Percentiles rank a stretch among this genome's conserved stretches.
Conservation (phyloP, 53 echinoderm and acorn worm genomes). For the Paelopatides confundens region DNA sequence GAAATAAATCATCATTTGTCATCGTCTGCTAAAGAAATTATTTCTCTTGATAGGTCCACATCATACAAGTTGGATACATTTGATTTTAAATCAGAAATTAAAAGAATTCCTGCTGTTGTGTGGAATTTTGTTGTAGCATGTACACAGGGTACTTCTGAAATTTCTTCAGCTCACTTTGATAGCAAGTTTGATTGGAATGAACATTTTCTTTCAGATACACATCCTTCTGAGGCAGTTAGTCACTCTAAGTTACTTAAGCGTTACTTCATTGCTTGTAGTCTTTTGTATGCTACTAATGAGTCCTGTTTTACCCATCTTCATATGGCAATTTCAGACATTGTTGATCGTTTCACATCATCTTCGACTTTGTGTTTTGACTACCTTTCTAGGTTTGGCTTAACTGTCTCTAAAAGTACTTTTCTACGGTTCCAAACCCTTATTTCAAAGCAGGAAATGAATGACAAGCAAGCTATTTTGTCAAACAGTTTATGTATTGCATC, state of each 20-base stretch:
- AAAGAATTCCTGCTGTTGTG: not conserved
- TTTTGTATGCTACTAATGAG: conserved; percentile 41
- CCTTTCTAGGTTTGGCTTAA: conserved; percentile 44
- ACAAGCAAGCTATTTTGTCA: not conserved
- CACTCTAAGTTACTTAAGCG: conserved; percentile 35
- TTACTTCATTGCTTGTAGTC: conserved; percentile 24
- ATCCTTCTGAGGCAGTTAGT: conserved; percentile 38
- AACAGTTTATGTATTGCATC: conserved; percentile 28
- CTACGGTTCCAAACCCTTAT: conserved; percentile 27
- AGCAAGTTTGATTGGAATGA: conserved; percentile 10
- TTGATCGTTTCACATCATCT: conserved; percentile 53
- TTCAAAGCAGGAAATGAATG: conserved; percentile 34
- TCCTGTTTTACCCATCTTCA: conserved; percentile 48
- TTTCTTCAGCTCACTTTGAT: not conserved
- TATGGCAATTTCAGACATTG: conserved; percentile 37
- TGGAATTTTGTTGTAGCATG: conserved; percentile 36
- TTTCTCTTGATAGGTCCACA: not conserved
- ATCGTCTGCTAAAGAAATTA: conserved; percentile 5
- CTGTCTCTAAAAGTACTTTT: conserved; percentile 35
- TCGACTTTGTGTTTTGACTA: conserved; percentile 50
- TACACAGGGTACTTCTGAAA: conserved; percentile 15
- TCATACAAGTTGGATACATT: conserved; percentile 12
- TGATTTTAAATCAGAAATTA: conserved; percentile 20
- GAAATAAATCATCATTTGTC: conserved; percentile 7
- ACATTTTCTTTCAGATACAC: conserved; percentile 9